A percentile compares a stretch with the other conserved stretches of the same genome.
These are phyloP conservation scores for Yponomeuta malinellus DNA, from an alignment of 2,888 invertebrate species.

Conservation along the genomic window DNA sequence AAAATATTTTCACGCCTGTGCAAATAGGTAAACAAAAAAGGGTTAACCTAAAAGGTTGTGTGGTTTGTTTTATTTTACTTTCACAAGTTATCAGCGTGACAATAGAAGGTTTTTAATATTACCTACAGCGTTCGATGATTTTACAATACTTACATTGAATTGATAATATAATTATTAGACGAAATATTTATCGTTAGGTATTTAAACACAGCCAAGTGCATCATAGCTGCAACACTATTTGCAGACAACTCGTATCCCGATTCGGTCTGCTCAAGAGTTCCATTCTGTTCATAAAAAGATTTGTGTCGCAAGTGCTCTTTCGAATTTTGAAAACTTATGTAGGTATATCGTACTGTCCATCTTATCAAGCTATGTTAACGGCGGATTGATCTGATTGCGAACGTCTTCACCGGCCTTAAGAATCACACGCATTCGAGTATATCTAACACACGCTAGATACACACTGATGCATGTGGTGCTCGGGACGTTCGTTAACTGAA, in stretches of 20 bases:
- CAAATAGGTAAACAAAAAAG: not conserved
- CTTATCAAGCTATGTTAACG: constrained; percentile 38
- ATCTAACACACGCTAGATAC: constrained; percentile 26
- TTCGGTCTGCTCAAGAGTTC: constrained; percentile 3
- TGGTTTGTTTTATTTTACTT: not conserved
- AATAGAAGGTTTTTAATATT: constrained; percentile 4
- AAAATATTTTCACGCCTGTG: no score
- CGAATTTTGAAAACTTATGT: constrained; percentile 36
- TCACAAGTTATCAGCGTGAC: not conserved
- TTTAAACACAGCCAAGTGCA: constrained; percentile 56
- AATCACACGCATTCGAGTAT: constrained; percentile 40
- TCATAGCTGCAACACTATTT: constrained; percentile 14
- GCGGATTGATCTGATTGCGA: constrained; percentile 36
- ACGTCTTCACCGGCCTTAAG: constrained; percentile 38
- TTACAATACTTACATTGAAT: constrained; percentile 3
- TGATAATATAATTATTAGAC: not conserved
- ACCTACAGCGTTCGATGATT: constrained; percentile 1
- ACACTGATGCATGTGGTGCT: constrained; percentile 34
- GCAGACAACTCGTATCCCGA: constrained; percentile 14
- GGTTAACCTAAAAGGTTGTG: constrained; percentile 10
- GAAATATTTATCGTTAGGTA: constrained; percentile 6
- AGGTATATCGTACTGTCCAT: constrained; percentile 71
- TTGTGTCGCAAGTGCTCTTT: constrained; percentile 73
- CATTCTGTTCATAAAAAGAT: constrained; percentile 21
- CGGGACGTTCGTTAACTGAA: constrained; percentile 29